Conservation (phyloP, 2,797 vertebrate genomes). For the Bradypodion ventrale region DNA sequence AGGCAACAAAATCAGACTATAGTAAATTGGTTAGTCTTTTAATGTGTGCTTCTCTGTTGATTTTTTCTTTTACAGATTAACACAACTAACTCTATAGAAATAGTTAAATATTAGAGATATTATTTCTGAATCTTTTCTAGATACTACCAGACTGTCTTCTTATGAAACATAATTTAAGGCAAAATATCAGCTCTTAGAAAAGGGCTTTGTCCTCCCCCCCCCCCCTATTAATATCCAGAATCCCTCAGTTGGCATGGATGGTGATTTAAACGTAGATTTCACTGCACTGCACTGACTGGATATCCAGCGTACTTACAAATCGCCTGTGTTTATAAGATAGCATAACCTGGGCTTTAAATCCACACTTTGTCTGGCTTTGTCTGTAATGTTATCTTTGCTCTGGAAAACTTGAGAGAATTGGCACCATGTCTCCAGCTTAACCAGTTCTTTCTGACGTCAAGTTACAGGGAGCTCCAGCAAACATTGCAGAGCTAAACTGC, state of each 20-base stretch:
- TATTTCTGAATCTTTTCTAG: no score
- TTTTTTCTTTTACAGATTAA: no score
- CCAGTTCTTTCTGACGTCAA: conserved; percentile 20
- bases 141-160: no score
- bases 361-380: conserved; percentile 10
- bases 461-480: not conserved
- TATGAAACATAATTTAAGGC: no score
- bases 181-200: no score
- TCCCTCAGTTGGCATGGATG: not conserved
- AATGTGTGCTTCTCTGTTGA: no score
- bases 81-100: no score
- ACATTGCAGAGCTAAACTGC: not conserved
- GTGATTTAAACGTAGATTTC: not conserved
- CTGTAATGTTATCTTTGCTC: conserved; percentile 9
- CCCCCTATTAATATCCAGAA: no score
- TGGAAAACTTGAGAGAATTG: not conserved
- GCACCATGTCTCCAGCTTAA: not conserved
- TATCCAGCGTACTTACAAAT: not conserved
- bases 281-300: not conserved
- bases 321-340: conserved; percentile 10
- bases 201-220: no score
- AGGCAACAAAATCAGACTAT: no score
- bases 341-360: conserved; percentile 11
- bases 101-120: no score
- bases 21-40: no score